A percentile compares a stretch with the other conserved stretches of the same genome.
Evolutionary conservation across 2,113 vertebrate species (phyloP).

Genomic region (Pelodiscus sinensis): DNA sequence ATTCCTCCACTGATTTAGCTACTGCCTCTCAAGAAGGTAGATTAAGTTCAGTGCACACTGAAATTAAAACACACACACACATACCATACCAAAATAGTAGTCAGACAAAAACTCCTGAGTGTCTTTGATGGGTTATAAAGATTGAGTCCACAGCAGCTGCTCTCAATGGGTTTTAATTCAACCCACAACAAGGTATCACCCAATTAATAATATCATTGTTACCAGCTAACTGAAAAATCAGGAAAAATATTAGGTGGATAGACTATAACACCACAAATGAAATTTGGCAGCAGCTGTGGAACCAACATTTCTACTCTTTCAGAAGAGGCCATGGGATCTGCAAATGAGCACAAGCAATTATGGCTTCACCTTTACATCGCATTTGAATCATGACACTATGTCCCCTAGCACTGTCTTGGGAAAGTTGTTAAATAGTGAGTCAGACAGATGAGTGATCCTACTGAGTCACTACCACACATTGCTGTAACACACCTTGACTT

Average conservation of each 20-base stretch:
- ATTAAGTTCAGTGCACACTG: neutral
- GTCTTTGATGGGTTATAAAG: neutral
- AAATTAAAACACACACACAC: neutral
- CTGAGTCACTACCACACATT: neutral
- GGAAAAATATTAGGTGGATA: neutral
- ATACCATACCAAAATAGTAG: neutral
- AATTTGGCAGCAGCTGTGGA: neutral
- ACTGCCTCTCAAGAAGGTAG: neutral
- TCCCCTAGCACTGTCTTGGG: neutral
- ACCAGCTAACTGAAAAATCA: neutral
- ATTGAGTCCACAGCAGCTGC: neutral
- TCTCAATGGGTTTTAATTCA: neutral
- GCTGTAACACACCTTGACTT: neutral
- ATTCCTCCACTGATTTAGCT: neutral
- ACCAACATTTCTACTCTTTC: neutral
- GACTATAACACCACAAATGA: neutral
- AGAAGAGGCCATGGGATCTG: neutral
- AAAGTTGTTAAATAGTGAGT: neutral
- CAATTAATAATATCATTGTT: neutral
- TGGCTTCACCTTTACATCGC: neutral
- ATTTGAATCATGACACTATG: fast-evolving
- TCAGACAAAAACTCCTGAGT: neutral
- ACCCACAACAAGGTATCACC: neutral
- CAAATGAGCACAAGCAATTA: neutral
- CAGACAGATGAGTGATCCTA: neutral